Conservation (phyloP, 2,113 vertebrate genomes). For the Corythoichthys haematopterus region DNA sequence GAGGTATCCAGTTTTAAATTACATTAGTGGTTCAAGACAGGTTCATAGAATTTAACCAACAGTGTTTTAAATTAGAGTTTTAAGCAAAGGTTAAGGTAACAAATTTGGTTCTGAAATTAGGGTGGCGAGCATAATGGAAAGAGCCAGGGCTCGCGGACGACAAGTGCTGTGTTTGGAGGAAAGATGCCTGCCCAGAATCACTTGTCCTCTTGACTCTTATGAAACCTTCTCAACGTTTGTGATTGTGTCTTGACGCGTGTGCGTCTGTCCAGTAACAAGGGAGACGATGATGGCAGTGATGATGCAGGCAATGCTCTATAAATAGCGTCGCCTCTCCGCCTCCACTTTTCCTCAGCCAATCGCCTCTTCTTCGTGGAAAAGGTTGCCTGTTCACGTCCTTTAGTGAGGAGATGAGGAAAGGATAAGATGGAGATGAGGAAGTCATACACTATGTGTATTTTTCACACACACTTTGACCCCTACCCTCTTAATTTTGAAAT, state of each 20-base stretch:
- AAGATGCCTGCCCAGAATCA: background rate
- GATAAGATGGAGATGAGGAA: background rate
- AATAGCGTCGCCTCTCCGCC: constrained; percentile 48
- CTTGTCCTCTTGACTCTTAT: background rate
- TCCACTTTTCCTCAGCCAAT: constrained; percentile 29
- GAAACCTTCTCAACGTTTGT: background rate
- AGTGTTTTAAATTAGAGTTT: too few species aligned
- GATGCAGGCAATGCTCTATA: constrained; percentile 45
- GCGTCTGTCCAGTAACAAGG: background rate
- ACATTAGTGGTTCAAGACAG: too few species aligned
- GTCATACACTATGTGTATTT: background rate
- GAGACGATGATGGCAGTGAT: constrained; percentile 16
- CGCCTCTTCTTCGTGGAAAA: constrained; percentile 17
- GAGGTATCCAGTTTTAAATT: too few species aligned
- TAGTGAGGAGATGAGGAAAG: background rate
- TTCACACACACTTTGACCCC: background rate
- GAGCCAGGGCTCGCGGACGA: background rate
- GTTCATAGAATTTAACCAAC: too few species aligned
- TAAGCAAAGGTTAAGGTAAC: too few species aligned
- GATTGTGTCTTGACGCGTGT: background rate
- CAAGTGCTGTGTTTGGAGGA: background rate
- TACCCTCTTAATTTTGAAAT: background rate
- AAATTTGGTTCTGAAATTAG: too few species aligned
- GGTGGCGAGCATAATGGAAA: background rate
- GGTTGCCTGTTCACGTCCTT: constrained; percentile 3